These are phyloP conservation scores for Lagopus leucura DNA, from an alignment of 2,113 vertebrate species.

Conservation along the genomic window DNA sequence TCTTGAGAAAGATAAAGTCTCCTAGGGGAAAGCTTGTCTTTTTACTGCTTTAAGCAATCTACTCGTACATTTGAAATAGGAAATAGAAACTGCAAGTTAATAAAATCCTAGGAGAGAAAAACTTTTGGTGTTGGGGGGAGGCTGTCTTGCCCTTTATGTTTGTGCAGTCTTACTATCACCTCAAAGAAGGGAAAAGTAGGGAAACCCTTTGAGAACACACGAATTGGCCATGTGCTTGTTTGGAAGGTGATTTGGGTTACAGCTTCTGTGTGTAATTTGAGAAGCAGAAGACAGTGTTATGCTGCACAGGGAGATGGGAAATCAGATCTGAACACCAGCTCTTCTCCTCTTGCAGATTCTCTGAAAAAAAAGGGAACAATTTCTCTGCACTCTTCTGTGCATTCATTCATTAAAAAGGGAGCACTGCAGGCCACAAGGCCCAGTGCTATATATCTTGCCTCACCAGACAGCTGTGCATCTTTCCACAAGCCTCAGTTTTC, in stretches of 20 bases:
- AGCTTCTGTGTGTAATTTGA: not conserved
- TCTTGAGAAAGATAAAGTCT: constrained; percentile 48
- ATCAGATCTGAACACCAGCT: fast-evolving
- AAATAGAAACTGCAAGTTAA: not conserved
- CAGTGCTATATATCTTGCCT: not conserved
- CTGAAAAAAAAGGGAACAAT: not conserved
- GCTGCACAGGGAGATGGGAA: not conserved
- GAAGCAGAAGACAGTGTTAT: not conserved
- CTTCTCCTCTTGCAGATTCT: not conserved
- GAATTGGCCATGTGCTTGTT: not conserved
- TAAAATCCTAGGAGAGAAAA: not conserved
- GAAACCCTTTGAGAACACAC: not conserved
- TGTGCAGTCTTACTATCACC: not conserved
- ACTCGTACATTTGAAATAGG: not conserved
- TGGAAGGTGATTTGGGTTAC: not conserved
- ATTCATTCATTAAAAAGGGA: fast-evolving
- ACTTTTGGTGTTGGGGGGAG: not conserved
- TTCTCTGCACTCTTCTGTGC: not conserved
- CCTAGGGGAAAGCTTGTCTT: not conserved
- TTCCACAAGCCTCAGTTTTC: not conserved
- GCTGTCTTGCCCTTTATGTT: not conserved
- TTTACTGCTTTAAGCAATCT: not conserved
- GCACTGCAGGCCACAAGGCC: fast-evolving
- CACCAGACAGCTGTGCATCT: fast-evolving
- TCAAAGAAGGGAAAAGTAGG: not conserved